These are phyloP conservation scores for Clunio marinus DNA, from an alignment of 2,888 invertebrate species.

Conservation along the genomic window DNA sequence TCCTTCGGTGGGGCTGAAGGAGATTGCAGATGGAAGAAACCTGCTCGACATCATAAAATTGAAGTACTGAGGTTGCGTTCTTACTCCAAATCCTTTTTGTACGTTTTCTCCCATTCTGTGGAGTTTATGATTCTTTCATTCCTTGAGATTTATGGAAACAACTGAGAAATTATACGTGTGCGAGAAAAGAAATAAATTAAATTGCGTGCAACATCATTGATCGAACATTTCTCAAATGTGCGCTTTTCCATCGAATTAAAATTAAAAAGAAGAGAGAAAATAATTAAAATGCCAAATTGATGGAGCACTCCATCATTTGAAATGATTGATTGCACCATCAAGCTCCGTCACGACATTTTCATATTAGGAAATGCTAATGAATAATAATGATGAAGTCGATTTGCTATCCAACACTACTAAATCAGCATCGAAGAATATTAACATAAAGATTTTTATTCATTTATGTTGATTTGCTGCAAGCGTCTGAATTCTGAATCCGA, in stretches of 20 bases:
- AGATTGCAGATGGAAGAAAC: background rate
- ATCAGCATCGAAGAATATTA: too few species aligned
- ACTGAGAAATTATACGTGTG: background rate
- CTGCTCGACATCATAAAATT: slow-evolving; percentile 10
- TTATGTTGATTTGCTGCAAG: background rate
- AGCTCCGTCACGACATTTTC: background rate
- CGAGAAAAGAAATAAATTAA: background rate
- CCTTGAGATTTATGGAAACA: slow-evolving; percentile 1
- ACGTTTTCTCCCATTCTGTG: background rate
- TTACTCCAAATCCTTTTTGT: background rate
- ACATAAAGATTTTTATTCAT: background rate
- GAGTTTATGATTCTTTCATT: background rate
- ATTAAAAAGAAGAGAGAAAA: too few species aligned
- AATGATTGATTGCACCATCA: background rate
- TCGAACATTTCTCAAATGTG: background rate
- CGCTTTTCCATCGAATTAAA: too few species aligned
- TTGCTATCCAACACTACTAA: slow-evolving; percentile 4
- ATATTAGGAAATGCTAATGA: slow-evolving; percentile 2
- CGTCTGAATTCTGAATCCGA: background rate
- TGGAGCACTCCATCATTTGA: background rate
- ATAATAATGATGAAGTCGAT: slow-evolving; percentile 10
- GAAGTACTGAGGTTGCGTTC: background rate
- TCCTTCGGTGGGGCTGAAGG: background rate
- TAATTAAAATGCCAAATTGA: background rate
- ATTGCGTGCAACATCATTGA: background rate